Evolutionary conservation across 1,140 invertebrate genomes (phyloP).

Genomic region (Meloidogyne exigua): DNA sequence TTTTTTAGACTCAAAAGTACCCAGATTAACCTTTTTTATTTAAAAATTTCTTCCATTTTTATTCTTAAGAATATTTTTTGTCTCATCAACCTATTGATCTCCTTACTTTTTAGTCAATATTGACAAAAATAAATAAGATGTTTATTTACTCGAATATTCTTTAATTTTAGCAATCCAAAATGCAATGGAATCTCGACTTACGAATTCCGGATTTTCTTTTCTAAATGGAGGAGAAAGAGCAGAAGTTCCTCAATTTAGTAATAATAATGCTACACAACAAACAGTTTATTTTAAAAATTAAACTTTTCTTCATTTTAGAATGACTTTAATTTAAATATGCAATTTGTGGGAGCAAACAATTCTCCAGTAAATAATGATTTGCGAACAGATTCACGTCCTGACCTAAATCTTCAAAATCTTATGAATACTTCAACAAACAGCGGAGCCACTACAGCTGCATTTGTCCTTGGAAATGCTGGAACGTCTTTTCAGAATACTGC

Average conservation of each 20-base stretch:
- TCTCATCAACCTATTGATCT: too few species aligned
- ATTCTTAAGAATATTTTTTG: too few species aligned
- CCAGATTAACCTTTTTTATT: too few species aligned
- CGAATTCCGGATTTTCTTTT: not conserved
- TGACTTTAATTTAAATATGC: not conserved
- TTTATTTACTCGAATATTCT: too few species aligned
- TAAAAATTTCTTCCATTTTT: too few species aligned
- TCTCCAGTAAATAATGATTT: not conserved
- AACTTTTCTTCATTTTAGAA: not conserved
- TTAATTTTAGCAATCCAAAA: not conserved
- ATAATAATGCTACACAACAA: not conserved
- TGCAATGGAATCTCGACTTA: not conserved
- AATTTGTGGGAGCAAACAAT: not conserved
- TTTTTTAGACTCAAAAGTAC: too few species aligned
- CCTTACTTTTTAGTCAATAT: too few species aligned
- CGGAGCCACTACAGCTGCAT: not conserved
- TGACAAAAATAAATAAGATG: too few species aligned
- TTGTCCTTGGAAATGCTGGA: not conserved
- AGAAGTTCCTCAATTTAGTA: not conserved
- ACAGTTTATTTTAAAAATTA: not conserved
- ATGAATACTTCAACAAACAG: not conserved
- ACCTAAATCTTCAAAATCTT: slow-evolving; percentile 1
- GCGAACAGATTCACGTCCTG: not conserved
- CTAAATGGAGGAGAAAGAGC: not conserved
- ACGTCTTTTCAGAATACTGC: not conserved